phyloP scores from a whole-genome alignment of 1,140 invertebrate species.

The Ceratina calcarata region DNA sequence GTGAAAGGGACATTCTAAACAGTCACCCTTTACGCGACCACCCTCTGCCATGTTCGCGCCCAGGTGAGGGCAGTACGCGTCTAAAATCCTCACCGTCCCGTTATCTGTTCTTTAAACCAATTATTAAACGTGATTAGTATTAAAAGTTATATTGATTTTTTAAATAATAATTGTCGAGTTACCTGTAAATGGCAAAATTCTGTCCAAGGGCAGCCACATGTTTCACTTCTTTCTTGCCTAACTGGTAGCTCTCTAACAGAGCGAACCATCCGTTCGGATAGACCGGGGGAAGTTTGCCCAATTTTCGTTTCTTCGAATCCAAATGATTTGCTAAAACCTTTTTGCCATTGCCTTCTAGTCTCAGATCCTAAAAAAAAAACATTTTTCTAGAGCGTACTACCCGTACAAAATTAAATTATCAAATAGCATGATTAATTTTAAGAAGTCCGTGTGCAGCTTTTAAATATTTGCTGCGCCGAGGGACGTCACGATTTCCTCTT shows the following conservation, averaged over 20 bases:
- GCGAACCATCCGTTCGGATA: conserved; percentile 96
- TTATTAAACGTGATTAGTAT: neutral
- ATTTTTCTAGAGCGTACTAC: neutral
- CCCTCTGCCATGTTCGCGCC: conserved; percentile 92
- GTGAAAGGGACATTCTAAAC: conserved; percentile 94
- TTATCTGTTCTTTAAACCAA: conserved; percentile 78
- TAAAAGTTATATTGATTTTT: neutral
- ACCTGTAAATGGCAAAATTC: conserved; percentile 89
- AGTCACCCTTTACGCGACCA: conserved; percentile 87
- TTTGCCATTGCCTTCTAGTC: neutral
- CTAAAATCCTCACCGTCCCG: conserved; percentile 85
- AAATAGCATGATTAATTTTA: neutral
- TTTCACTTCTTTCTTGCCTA: conserved; percentile 83
- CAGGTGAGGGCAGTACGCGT: conserved; percentile 94
- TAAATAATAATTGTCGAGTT: conserved; percentile 17
- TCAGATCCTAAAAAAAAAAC: conserved; percentile 3
- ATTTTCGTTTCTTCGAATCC: conserved; percentile 75
- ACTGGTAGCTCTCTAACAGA: conserved; percentile 85
- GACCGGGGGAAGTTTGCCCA: conserved; percentile 87
- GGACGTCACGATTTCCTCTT: neutral
- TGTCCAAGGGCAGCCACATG: conserved; percentile 87
- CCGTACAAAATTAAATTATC: neutral
- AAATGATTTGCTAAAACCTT: conserved; percentile 27
- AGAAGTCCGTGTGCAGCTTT: neutral
- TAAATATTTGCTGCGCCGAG: neutral